phyloP scores from a whole-genome alignment of 2,113 vertebrate species.

The Heptranchias perlo region DNA sequence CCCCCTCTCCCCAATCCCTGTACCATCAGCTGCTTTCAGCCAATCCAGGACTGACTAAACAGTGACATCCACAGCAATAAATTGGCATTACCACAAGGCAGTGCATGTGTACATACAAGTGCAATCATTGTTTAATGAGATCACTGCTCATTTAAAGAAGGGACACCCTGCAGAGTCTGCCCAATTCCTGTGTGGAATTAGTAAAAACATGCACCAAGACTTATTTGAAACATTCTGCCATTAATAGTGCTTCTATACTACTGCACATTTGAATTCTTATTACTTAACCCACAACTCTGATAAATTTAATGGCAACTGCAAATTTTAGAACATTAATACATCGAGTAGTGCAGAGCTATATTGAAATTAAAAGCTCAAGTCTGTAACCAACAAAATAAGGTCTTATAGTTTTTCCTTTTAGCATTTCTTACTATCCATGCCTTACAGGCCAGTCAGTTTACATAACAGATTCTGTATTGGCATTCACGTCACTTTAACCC shows the following conservation, averaged over 20 bases:
- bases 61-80: not conserved
- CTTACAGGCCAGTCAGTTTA: not conserved
- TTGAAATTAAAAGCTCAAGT: not conserved
- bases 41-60: not conserved
- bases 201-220: not conserved
- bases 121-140: not conserved
- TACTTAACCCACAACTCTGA: not conserved
- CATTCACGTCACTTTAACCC: not conserved
- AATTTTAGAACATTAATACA: not conserved
- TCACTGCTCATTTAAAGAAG: not conserved
- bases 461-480: not conserved
- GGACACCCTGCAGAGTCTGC: not conserved
- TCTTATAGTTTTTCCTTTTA: not conserved
- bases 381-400: not conserved
- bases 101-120: not conserved
- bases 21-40: not conserved
- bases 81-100: not conserved
- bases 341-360: not conserved
- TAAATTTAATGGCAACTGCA: not conserved
- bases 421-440: not conserved
- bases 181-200: not conserved
- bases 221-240: not conserved
- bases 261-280: not conserved
- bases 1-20: not conserved
- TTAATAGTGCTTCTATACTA: not conserved